Conservation (phyloP, 2,797 vertebrate genomes). For the Eurystomus glaucurus region DNA sequence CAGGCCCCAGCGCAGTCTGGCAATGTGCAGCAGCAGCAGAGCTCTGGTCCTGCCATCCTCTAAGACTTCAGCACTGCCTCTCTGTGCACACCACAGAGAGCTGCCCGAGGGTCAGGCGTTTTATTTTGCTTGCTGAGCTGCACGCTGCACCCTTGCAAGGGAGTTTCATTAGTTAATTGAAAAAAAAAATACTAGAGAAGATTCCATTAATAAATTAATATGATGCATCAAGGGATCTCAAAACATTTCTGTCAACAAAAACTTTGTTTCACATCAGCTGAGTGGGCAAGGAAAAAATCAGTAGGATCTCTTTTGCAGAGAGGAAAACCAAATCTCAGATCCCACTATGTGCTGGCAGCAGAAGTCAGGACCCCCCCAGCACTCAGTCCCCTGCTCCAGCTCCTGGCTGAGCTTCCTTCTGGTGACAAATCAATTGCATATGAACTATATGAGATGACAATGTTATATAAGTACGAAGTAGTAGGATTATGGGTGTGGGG, state of each 20-base stretch:
- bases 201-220: constrained; percentile 16
- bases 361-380: not conserved
- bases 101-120: not conserved
- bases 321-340: not conserved
- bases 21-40: not conserved
- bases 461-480: constrained; percentile 1
- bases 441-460: not conserved
- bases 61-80: not conserved
- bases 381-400: not conserved
- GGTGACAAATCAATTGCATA: not conserved
- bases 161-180: not conserved
- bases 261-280: not conserved
- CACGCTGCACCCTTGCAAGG: not conserved
- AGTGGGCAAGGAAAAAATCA: not conserved
- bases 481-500: constrained; percentile 59
- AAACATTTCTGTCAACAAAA: not conserved
- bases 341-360: accelerated
- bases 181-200: not conserved
- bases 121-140: not conserved
- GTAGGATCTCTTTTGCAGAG: not conserved
- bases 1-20: not conserved
- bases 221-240: not conserved
- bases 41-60: not conserved
- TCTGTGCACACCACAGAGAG: accelerated
- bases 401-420: not conserved